phyloP scores from a whole-genome alignment of 2,888 invertebrate genomes.

The Papilio demoleus region DNA sequence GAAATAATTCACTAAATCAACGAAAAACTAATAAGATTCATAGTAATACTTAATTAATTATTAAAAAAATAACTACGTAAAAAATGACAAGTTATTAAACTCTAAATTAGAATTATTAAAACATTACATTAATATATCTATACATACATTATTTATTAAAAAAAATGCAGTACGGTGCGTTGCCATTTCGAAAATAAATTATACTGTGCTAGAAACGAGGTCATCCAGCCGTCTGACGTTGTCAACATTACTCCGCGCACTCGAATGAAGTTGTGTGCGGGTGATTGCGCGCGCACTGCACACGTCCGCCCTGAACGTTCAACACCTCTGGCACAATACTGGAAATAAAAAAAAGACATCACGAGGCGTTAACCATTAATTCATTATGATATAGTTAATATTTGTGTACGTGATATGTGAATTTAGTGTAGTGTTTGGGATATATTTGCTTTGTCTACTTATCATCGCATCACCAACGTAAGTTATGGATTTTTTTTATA shows the following conservation, averaged over 20 bases:
- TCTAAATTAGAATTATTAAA: too few species aligned
- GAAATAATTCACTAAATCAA: too few species aligned
- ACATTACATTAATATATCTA: too few species aligned
- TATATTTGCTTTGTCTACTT: conserved; percentile 3
- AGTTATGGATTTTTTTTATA: conserved; percentile 13
- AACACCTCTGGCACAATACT: conserved; percentile 43
- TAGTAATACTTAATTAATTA: too few species aligned
- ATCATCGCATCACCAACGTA: conserved; percentile 27
- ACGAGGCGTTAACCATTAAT: conserved; percentile 44
- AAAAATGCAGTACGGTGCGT: conserved; percentile 60
- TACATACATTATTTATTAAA: conserved; percentile 39
- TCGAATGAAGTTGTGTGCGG: conserved; percentile 42
- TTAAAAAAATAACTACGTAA: too few species aligned
- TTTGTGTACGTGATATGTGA: conserved; percentile 21
- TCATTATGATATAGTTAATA: conserved; percentile 1
- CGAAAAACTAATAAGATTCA: too few species aligned
- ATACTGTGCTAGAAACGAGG: conserved; percentile 68
- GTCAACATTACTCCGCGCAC: conserved; percentile 43
- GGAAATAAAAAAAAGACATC: conserved; percentile 47
- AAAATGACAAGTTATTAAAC: too few species aligned
- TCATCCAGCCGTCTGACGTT: conserved; percentile 62
- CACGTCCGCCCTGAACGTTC: conserved; percentile 48
- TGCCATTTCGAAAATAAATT: conserved; percentile 80
- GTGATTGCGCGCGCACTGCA: conserved; percentile 56
- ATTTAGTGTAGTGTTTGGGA: conserved; percentile 26